Evolutionary conservation across 2,888 invertebrate genomes (phyloP), one percentile per base, ranked within the genome.

Genomic region (Monopis laevigella): DNA sequence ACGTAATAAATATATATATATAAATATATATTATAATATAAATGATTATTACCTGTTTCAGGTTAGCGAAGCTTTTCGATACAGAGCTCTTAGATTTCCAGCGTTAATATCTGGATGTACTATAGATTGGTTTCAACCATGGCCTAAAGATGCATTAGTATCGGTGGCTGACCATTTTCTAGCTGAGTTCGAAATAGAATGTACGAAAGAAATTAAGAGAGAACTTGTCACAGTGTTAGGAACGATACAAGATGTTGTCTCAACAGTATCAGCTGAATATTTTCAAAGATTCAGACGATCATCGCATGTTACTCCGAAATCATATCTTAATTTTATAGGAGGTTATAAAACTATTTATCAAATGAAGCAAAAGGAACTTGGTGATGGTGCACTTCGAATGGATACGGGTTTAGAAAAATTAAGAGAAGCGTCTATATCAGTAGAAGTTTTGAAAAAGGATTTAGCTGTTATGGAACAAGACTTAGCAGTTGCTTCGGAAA

Each of bases 91-190:
- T 62, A 86, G 95, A 51, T 98, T 98, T 62, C 97, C 98, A 2
- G 96, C 96, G 1, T 78, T 98, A 24, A 95, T 97, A 52, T 95
- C 96, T n/a, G 97, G 97, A 7, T 98, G 98, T 61, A 98, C 97
- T 0, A 93, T 98, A 49, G 96, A 98, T 68, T 98, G 98, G 98
- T 96, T 97, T 56, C 96, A 96, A 62, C 94, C 96, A 2, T 98
- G 98, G 98, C 98, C 98, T 0, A 92, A 91, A 63, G 96, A 96
- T 65, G 98, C 98, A 14, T 78, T 98, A 21, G 89, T 97, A 40
- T 87, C 92, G 17, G 98, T 98, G 10, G 96, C 97, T 4, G 86
- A 90, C 59, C 96, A 98, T 75, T 97, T 96, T 68, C 82, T 98
- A 29, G 82, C 87, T 12, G 92, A 92, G 53, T 97, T 95, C 64